These are phyloP conservation scores for Eilema griseolum DNA, from an alignment of 2,888 invertebrate species.

Conservation along the genomic window DNA sequence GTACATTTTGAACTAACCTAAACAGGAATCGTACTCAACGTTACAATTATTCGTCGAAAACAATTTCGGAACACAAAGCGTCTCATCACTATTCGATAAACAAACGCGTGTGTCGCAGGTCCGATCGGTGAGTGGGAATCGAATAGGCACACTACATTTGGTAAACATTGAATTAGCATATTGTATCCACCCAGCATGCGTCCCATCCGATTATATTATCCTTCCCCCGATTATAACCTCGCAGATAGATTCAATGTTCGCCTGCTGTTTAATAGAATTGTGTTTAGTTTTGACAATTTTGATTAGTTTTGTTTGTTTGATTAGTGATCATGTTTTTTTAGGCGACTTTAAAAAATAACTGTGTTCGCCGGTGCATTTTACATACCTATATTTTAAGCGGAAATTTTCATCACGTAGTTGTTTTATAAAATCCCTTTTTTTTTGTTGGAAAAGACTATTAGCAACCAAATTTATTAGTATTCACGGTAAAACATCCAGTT, in stretches of 20 bases:
- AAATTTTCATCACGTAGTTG: no score
- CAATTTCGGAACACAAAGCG: slow-evolving; percentile 33
- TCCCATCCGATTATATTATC: slow-evolving; percentile 61
- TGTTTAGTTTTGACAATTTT: slow-evolving; percentile 46
- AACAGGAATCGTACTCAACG: slow-evolving; percentile 4
- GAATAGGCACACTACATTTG: slow-evolving; percentile 60
- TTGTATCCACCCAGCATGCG: slow-evolving; percentile 50
- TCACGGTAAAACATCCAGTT: no score
- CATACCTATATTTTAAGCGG: no score
- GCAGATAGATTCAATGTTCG: slow-evolving; percentile 48
- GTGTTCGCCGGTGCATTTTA: not conserved
- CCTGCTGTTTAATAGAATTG: slow-evolving; percentile 39
- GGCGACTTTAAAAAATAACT: not conserved
- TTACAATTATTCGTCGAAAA: slow-evolving; percentile 14
- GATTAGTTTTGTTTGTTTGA: slow-evolving; percentile 9
- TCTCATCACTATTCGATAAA: slow-evolving; percentile 51
- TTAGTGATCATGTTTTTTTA: not conserved
- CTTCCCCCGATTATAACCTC: slow-evolving; percentile 60
- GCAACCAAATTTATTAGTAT: no score
- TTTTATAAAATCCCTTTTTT: no score
- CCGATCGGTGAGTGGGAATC: slow-evolving; percentile 49
- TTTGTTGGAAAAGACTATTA: no score
- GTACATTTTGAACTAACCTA: not conserved
- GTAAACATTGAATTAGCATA: slow-evolving; percentile 70
- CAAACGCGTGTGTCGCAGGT: slow-evolving; percentile 44